These are phyloP conservation scores for Acridotheres tristis DNA, from an alignment of 2,797 vertebrate genomes.

Conservation along the genomic window DNA sequence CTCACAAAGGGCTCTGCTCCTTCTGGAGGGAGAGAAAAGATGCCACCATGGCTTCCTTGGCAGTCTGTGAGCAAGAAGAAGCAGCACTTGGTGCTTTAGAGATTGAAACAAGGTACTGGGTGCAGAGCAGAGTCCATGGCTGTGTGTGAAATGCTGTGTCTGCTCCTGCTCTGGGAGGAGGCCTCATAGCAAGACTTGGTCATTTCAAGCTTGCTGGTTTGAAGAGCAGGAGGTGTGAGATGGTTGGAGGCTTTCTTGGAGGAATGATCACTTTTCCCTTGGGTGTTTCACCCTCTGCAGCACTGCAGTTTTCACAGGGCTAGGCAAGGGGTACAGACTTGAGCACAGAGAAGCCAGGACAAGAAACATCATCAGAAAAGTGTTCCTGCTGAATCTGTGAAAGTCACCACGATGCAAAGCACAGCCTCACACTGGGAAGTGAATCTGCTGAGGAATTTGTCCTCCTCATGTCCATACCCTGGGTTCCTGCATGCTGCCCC, in stretches of 20 bases:
- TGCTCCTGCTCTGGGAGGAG: not conserved
- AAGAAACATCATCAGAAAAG: not conserved
- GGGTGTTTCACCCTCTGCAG: not conserved
- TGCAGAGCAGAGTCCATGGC: not conserved
- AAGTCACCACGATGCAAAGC: rapidly evolving
- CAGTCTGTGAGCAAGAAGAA: not conserved
- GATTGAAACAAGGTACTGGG: not conserved
- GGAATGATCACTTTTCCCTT: not conserved
- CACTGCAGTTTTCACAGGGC: not conserved
- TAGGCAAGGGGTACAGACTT: rapidly evolving
- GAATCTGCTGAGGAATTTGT: not conserved
- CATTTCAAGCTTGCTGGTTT: not conserved
- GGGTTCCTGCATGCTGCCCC: not conserved
- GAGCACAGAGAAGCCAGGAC: not conserved
- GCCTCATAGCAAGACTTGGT: not conserved
- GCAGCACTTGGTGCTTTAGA: not conserved
- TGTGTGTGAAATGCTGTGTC: not conserved
- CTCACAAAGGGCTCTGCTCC: rapidly evolving
- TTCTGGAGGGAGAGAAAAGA: not conserved
- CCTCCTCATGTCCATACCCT: rapidly evolving
- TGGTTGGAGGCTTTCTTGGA: not conserved
- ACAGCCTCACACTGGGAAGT: not conserved
- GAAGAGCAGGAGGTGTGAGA: not conserved
- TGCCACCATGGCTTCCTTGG: rapidly evolving
- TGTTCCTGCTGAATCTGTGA: not conserved